Conservation (phyloP, 2,888 invertebrate species). For the Cantharis lateralis region DNA sequence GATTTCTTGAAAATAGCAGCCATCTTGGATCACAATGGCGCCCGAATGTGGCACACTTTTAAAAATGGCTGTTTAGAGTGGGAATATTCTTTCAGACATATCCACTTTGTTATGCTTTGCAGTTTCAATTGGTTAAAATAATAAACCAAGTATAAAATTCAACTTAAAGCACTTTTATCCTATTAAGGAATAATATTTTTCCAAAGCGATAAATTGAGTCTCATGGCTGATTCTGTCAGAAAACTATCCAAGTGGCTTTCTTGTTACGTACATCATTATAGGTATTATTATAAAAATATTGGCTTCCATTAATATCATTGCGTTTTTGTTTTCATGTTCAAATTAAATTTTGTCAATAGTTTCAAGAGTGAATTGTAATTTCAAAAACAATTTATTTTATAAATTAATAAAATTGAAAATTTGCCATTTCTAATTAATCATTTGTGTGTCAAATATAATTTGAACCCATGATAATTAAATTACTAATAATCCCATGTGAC, state of each 20-base stretch:
- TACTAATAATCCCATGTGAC: conserved; percentile 1
- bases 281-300: not conserved
- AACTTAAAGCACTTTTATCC: not conserved
- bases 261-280: not conserved
- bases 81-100: too few relatives aligned
- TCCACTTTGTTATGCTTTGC: too few relatives aligned
- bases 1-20: too few relatives aligned
- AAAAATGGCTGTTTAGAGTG: too few relatives aligned
- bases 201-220: not conserved
- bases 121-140: not conserved
- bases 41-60: too few relatives aligned
- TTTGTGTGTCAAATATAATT: not conserved
- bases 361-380: not conserved
- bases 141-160: not conserved
- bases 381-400: not conserved
- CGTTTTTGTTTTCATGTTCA: not conserved
- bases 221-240: not conserved
- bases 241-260: not conserved
- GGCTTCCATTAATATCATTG: not conserved
- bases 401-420: not conserved
- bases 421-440: not conserved
- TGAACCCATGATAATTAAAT: not conserved
- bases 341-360: not conserved
- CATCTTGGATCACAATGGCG: too few relatives aligned
- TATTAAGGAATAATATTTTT: not conserved